These are phyloP conservation scores for Harpalus rufipes DNA, from an alignment of 2,888 invertebrate species.

Conservation along the genomic window DNA sequence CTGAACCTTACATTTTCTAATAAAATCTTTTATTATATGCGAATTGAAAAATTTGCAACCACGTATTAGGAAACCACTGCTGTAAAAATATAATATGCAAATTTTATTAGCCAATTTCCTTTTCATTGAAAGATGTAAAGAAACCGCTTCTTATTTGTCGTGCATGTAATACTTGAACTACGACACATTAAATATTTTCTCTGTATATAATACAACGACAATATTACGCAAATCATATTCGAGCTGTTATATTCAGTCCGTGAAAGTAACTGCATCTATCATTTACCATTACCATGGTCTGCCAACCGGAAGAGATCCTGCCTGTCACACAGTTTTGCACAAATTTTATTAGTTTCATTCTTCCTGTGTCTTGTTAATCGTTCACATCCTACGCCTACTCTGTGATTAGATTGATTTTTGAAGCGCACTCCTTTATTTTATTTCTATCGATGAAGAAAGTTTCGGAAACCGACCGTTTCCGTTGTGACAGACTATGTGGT, in stretches of 20 bases:
- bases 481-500: slow-evolving; percentile 24
- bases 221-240: slow-evolving; percentile 14
- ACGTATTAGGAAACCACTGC: background rate
- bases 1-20: background rate
- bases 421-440: slow-evolving; percentile 26
- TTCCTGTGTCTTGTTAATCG: slow-evolving; percentile 36
- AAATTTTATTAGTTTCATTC: slow-evolving; percentile 40
- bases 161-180: background rate
- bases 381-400: slow-evolving; percentile 17
- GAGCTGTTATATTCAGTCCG: slow-evolving; percentile 17
- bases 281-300: slow-evolving; percentile 36
- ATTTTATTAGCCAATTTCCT: background rate
- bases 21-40: background rate
- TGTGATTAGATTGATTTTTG: slow-evolving; percentile 37
- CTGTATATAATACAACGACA: slow-evolving; percentile 1
- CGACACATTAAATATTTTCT: slow-evolving; percentile 18
- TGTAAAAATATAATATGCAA: background rate
- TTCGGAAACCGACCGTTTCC: slow-evolving; percentile 23
- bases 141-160: background rate
- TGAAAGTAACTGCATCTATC: slow-evolving; percentile 28
- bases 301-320: slow-evolving; percentile 15
- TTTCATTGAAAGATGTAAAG: background rate
- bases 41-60: background rate
- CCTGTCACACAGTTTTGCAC: slow-evolving; percentile 38
- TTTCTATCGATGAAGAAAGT: slow-evolving; percentile 26